These are phyloP conservation scores for Acronicta psi DNA, from an alignment of 2,888 invertebrate genomes.

Conservation along the genomic window DNA sequence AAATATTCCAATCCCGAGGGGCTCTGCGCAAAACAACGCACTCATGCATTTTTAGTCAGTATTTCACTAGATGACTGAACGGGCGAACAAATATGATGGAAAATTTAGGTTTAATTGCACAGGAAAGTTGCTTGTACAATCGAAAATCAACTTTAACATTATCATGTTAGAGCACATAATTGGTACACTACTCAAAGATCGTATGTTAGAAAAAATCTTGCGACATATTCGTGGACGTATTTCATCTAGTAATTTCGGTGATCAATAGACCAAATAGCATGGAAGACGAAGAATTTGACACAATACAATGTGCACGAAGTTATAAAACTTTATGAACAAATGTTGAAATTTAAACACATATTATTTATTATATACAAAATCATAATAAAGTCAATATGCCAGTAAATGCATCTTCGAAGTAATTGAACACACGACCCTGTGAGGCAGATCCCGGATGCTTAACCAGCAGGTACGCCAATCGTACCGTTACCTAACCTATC, in stretches of 20 bases:
- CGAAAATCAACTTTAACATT: neutral
- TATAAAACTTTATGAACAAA: no score
- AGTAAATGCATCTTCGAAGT: no score
- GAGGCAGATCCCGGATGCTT: no score
- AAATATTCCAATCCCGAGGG: conserved; percentile 52
- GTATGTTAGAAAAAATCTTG: neutral
- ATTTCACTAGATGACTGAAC: conserved; percentile 22
- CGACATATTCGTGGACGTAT: neutral
- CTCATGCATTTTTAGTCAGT: conserved; percentile 56
- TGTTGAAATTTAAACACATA: no score
- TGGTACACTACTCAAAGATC: neutral
- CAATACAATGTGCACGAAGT: no score
- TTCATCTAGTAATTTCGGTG: neutral
- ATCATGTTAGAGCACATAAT: neutral
- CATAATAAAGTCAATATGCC: no score
- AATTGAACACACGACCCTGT: no score
- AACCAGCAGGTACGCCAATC: no score
- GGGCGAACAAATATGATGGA: conserved; percentile 29
- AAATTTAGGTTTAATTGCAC: conserved; percentile 32
- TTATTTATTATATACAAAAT: no score
- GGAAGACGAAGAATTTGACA: no score
- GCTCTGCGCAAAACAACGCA: conserved; percentile 45
- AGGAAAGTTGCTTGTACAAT: conserved; percentile 11
- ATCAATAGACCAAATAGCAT: no score
- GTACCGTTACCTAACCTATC: no score